Evolutionary conservation across 2,888 invertebrate genomes (phyloP).

Genomic region (Volucella inflata): DNA sequence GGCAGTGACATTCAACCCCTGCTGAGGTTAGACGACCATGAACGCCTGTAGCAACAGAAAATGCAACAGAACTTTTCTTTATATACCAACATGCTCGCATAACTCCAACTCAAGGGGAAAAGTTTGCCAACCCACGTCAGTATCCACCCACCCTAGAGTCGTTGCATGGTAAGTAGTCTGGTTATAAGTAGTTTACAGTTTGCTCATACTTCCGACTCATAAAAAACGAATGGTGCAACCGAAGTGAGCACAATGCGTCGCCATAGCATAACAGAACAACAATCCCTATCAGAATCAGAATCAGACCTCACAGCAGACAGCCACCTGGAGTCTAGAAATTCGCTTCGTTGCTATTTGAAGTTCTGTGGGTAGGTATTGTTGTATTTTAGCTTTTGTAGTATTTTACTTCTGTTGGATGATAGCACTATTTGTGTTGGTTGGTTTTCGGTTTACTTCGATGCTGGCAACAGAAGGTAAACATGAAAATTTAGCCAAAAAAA

Average conservation of each 20-base stretch:
- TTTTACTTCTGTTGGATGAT: conserved; percentile 12
- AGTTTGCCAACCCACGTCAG: conserved; percentile 59
- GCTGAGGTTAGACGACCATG: conserved; percentile 55
- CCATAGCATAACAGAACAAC: conserved; percentile 6
- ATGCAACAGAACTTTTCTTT: neutral
- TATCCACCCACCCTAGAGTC: conserved; percentile 30
- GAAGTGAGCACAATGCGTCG: neutral
- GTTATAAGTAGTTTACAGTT: conserved; percentile 56
- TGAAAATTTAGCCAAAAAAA: too few relatives aligned
- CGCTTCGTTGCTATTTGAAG: neutral
- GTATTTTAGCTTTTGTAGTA: conserved; percentile 12
- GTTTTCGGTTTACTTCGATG: conserved; percentile 30
- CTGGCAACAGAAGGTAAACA: conserved; percentile 22
- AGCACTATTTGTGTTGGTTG: neutral
- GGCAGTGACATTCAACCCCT: conserved; percentile 65
- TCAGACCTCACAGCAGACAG: conserved; percentile 9
- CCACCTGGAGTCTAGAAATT: conserved; percentile 12
- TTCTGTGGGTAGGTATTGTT: conserved; percentile 42
- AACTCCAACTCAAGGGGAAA: conserved; percentile 44
- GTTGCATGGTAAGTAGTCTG: conserved; percentile 40
- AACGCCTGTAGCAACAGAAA: conserved; percentile 9
- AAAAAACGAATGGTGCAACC: conserved; percentile 61
- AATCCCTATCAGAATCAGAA: conserved; percentile 42
- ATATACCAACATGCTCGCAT: conserved; percentile 1
- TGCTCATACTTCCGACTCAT: conserved; percentile 13